A percentile compares a stretch with the other conserved stretches of the same genome.
Conservation (phyloP, 2,888 invertebrate species). For the Drosophila neutralis region DNA sequence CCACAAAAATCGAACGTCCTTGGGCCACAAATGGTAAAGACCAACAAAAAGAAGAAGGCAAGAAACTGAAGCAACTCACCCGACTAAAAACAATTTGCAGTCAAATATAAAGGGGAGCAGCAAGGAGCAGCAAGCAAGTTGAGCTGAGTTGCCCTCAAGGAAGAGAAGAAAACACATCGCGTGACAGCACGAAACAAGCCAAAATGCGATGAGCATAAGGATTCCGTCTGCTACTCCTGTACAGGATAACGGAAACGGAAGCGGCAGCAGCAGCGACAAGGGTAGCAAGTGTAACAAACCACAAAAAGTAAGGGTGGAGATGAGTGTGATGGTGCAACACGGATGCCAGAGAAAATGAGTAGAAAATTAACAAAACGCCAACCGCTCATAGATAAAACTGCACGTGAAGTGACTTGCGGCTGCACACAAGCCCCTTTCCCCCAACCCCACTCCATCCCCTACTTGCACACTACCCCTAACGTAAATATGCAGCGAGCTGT, state of each 20-base stretch:
- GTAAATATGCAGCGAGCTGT: conserved; percentile 54
- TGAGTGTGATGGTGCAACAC: conserved; percentile 5
- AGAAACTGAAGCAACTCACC: conserved; percentile 17
- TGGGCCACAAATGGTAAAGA: conserved; percentile 52
- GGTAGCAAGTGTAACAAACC: conserved; percentile 18
- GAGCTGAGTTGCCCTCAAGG: conserved; percentile 25
- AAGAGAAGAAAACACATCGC: conserved; percentile 57
- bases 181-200: conserved; percentile 74
- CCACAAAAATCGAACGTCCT: conserved; percentile 76
- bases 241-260: conserved; percentile 35
- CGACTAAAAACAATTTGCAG: conserved; percentile 33
- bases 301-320: background rate
- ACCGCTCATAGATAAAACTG: conserved; percentile 63
- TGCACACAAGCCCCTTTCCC: conserved; percentile 4
- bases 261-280: conserved; percentile 10
- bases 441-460: too few species aligned
- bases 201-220: conserved; percentile 69
- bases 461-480: background rate
- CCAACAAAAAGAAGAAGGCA: conserved; percentile 25
- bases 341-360: conserved; percentile 68
- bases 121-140: background rate
- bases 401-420: conserved; percentile 50
- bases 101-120: conserved; percentile 8
- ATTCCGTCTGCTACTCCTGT: conserved; percentile 40
- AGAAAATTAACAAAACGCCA: conserved; percentile 74